A percentile compares a stretch with the other conserved stretches of the same genome.
Evolutionary conservation across 2,113 vertebrate species (phyloP).

Genomic region (Thalassarche chlororhynchos): DNA sequence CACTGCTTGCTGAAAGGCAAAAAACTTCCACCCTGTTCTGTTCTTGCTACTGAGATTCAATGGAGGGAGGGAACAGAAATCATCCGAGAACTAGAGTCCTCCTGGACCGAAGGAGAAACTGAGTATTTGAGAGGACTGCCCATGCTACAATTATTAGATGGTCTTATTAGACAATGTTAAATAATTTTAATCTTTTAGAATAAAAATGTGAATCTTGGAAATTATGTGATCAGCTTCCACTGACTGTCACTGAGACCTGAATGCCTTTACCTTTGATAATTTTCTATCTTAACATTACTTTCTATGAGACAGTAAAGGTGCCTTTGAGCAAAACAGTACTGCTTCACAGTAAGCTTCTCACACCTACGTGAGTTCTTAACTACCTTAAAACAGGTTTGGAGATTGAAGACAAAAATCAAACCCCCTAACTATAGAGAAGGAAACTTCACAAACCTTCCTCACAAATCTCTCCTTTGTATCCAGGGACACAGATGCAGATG

Average conservation of each 20-base stretch:
- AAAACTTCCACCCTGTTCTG: not conserved
- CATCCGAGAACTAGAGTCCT: not conserved
- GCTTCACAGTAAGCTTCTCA: not conserved
- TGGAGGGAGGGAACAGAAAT: not conserved
- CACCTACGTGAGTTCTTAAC: not conserved
- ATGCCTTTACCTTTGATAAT: not conserved
- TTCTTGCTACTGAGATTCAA: not conserved
- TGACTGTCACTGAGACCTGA: not conserved
- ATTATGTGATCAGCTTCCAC: not conserved
- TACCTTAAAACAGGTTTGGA: not conserved
- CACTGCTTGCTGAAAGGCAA: not conserved
- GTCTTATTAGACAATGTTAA: not conserved
- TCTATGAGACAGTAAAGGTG: not conserved
- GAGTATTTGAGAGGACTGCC: not conserved
- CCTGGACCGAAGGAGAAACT: not conserved
- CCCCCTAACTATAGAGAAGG: not conserved
- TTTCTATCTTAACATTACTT: not conserved
- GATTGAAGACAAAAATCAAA: not conserved
- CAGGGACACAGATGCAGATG: conserved; percentile 90
- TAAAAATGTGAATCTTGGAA: not conserved
- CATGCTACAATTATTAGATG: not conserved
- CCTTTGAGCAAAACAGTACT: not conserved
- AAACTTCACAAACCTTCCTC: conserved; percentile 86
- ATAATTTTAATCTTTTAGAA: not conserved
- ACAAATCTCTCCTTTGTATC: conserved; percentile 94